Evolutionary conservation across 2,113 vertebrate genomes (phyloP).

Genomic region (Clarias magur): DNA sequence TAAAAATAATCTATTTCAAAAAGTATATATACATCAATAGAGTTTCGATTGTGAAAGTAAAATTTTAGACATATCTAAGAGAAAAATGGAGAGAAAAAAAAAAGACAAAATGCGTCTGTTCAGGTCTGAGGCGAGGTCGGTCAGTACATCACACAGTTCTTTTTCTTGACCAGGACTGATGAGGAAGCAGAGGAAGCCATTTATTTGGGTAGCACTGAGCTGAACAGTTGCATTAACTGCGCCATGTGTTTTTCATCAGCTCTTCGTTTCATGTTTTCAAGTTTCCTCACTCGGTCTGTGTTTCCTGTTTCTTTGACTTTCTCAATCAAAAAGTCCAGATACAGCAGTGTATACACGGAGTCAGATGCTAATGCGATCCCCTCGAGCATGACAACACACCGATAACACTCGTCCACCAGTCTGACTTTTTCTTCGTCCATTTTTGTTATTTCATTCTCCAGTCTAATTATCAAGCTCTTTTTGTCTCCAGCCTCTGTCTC

Average conservation of each 20-base stretch:
- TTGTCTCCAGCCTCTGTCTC: background rate
- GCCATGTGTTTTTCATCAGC: background rate
- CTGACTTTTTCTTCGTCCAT: background rate
- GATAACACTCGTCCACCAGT: conserved; percentile 7
- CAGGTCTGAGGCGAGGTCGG: too few species aligned
- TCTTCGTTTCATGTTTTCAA: background rate
- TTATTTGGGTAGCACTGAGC: too few species aligned
- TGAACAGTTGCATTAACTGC: too few species aligned
- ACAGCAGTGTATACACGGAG: background rate
- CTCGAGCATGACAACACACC: background rate
- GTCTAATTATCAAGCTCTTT: background rate
- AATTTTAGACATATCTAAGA: too few species aligned
- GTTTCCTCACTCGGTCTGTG: background rate
- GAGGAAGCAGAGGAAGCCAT: too few species aligned
- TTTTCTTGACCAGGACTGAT: too few species aligned
- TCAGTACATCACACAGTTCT: too few species aligned
- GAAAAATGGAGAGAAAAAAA: too few species aligned
- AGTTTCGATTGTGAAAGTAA: too few species aligned
- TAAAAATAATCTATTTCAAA: too few species aligned
- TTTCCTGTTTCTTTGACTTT: conserved; percentile 9
- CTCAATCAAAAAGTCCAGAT: conserved; percentile 39
- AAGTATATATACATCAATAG: too few species aligned
- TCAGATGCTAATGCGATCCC: conserved; percentile 1
- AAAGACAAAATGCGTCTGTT: too few species aligned
- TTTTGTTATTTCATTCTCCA: background rate